Base-by-base conservation (phyloP, 2,797 vertebrate genomes). In the Scolopax rusticola region DNA sequence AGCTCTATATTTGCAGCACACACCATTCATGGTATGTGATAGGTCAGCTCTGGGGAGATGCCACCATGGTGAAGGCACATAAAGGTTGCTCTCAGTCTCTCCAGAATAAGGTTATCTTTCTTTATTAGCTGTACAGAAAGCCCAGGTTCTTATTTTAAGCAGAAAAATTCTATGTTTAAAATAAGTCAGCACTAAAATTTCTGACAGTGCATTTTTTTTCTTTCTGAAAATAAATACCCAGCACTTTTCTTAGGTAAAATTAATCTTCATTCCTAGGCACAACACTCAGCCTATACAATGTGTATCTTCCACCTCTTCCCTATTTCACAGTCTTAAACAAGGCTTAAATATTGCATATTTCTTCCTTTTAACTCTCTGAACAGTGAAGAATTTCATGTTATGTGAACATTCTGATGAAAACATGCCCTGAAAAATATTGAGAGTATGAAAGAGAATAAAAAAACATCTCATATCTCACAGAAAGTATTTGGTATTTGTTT, bases 321-420 rank as follows among this genome's bases (percentile, higher is more conserved):
- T 84, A 51, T 86, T 91, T 91, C 87, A 95, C 89, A 91, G 82
- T 47, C 91, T 69, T 86, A 95, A 95, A 94, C 84, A 91, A 91
- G 54, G 17, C 63, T 94, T 95, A 94, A 95, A 91, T 76, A 82
- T 90, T 84, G 51, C 77, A 90, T 92, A 91, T 93, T 54, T 93
- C 56, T 76, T 74, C 73, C 61, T 65, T 64, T 89, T 89, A 92
- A 63, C 69, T 63, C 67, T 69, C 77, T 79, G 54, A 87, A 60
- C 2, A 6, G 87, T 63, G 54, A 92, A 79, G 63, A 82, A 79
- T 69, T 90, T 79, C 18, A 84, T 60, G 69, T 69, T 86, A 73
- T 15, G 21, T 73, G n/a, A 94, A 92, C 40, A 88, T 32, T 23
- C 47, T 69, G 45, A 73, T 73, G 41, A 89, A 84, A 89, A 87